Percentiles rank a stretch among this genome's conserved stretches.
phyloP scores from a whole-genome alignment of 2,888 invertebrate genomes.

The Anorthoa munda region DNA sequence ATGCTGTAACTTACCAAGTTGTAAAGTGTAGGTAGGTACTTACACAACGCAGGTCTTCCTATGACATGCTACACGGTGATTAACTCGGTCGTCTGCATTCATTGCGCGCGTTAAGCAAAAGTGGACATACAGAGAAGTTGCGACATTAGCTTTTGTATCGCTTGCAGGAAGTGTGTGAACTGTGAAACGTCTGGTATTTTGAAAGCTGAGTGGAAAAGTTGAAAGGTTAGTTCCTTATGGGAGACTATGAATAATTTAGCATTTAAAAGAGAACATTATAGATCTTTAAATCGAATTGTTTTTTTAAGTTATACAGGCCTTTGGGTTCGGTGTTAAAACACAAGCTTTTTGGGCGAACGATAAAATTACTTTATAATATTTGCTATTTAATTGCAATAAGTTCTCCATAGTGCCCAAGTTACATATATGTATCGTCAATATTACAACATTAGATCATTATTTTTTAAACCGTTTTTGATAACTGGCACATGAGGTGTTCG shows the following conservation, averaged over 20 bases:
- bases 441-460: no score
- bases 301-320: no score
- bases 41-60: constrained; percentile 36
- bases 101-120: constrained; percentile 4
- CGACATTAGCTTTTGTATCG: constrained; percentile 40
- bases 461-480: no score
- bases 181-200: constrained; percentile 13
- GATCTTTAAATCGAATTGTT: no score
- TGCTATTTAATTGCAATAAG: no score
- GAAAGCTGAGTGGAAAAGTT: neutral
- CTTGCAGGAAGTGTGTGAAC: constrained; percentile 27
- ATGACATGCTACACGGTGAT: constrained; percentile 33
- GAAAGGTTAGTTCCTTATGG: constrained; percentile 6
- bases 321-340: no score
- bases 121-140: constrained; percentile 34
- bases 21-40: neutral
- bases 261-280: neutral
- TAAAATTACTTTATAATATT: no score
- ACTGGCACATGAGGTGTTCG: neutral
- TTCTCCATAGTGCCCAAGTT: neutral
- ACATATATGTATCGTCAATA: no score
- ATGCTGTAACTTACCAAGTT: constrained; percentile 26
- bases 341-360: no score
- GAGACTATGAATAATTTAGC: neutral
- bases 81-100: constrained; percentile 35